These are phyloP conservation scores for Alligator mississippiensis DNA, from an alignment of 2,113 vertebrate species.

Conservation along the genomic window DNA sequence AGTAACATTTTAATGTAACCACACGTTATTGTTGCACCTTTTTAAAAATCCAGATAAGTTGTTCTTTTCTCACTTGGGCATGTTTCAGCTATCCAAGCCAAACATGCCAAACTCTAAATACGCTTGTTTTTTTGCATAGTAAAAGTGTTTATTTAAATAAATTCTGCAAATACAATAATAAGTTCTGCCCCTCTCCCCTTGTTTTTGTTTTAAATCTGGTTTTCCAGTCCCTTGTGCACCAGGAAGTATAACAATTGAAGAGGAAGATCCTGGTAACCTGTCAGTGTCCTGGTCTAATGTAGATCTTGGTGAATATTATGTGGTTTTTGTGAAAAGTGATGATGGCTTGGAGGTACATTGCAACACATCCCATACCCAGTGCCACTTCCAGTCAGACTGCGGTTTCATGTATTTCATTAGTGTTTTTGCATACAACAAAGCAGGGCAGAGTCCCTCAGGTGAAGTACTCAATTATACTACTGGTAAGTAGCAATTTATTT, in stretches of 20 bases:
- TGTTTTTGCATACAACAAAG: constrained; percentile 90
- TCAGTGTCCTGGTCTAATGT: constrained; percentile 83
- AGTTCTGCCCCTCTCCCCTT: neutral
- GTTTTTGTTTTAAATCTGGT: neutral
- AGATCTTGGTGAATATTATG: constrained; percentile 83
- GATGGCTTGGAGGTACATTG: constrained; percentile 88
- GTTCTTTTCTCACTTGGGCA: neutral
- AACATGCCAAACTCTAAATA: neutral
- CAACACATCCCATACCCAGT: constrained; percentile 86
- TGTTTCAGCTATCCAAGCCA: neutral
- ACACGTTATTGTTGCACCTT: neutral
- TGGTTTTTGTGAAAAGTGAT: constrained; percentile 90
- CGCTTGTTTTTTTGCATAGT: neutral
- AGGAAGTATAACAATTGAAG: constrained; percentile 79
- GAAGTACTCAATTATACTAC: constrained; percentile 89
- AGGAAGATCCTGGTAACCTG: constrained; percentile 80
- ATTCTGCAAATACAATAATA: neutral
- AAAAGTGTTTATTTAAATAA: neutral
- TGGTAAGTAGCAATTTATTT: constrained; percentile 73
- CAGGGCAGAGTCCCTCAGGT: constrained; percentile 86
- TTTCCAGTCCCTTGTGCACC: constrained; percentile 89
- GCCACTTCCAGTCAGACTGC: constrained; percentile 85
- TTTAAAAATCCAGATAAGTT: neutral
- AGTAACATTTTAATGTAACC: neutral
- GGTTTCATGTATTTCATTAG: constrained; percentile 90